phyloP scores from a whole-genome alignment of 2,888 invertebrate species.

The Biston stratarius region DNA sequence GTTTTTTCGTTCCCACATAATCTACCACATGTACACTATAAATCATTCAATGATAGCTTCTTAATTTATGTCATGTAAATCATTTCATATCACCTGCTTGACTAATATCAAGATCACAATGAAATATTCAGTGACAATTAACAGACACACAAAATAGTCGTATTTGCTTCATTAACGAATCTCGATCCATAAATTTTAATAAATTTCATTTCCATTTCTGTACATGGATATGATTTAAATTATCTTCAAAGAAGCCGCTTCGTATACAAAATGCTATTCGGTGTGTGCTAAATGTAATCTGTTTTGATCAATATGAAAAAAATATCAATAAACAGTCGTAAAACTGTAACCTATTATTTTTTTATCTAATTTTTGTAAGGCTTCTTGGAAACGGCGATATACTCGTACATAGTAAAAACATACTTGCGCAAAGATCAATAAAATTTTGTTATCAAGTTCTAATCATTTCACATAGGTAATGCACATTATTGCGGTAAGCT shows the following conservation, averaged over 20 bases:
- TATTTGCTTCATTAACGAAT: conserved; percentile 56
- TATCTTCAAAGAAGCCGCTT: conserved; percentile 23
- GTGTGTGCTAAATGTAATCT: conserved; percentile 7
- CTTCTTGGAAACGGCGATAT: conserved; percentile 25
- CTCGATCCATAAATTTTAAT: conserved; percentile 73
- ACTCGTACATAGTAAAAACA: not conserved
- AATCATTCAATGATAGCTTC: conserved; percentile 16
- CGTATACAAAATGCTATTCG: conserved; percentile 17
- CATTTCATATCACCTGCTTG: conserved; percentile 56
- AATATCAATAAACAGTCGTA: conserved; percentile 11
- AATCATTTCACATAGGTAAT: conserved; percentile 7
- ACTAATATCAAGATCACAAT: conserved; percentile 73
- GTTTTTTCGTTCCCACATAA: conserved; percentile 2
- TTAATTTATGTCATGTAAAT: conserved; percentile 47
- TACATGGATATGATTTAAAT: conserved; percentile 8
- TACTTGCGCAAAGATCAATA: conserved; percentile 11
- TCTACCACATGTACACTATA: conserved; percentile 9
- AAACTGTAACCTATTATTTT: conserved; percentile 3
- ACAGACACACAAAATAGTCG: conserved; percentile 52
- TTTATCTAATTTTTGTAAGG: conserved; percentile 11
- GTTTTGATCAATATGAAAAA: conserved; percentile 4
- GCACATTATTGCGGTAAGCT: not conserved
- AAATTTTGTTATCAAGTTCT: conserved; percentile 10
- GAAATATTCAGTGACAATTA: conserved; percentile 80
- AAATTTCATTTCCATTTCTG: conserved; percentile 40